These are phyloP conservation scores for Rhodinocichla rosea DNA, from an alignment of 2,113 vertebrate species.

Conservation along the genomic window DNA sequence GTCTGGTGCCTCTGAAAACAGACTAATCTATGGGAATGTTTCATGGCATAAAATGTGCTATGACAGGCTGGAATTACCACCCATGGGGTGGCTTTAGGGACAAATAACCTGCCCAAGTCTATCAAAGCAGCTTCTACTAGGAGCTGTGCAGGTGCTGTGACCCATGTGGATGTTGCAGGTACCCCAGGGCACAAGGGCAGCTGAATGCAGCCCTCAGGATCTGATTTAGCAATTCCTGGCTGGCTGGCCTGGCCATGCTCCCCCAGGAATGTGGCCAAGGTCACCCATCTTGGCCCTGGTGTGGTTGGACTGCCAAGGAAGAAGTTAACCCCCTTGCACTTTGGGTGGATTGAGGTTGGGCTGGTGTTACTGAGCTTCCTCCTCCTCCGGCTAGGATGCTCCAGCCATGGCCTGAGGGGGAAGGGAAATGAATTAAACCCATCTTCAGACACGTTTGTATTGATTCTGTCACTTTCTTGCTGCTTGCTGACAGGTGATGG, in stretches of 20 bases:
- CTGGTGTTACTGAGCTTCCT: neutral
- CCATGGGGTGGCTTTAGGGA: neutral
- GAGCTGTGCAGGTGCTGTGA: neutral
- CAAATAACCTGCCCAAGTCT: neutral
- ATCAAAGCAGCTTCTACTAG: neutral
- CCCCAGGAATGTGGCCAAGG: accelerated
- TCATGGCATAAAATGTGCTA: neutral
- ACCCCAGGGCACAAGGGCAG: neutral
- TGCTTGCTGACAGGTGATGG: slow-evolving; percentile 78
- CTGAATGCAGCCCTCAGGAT: neutral
- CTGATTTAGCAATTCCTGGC: neutral
- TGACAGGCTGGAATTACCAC: neutral
- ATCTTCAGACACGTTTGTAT: slow-evolving; percentile 77
- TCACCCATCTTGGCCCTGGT: neutral
- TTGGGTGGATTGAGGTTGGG: neutral
- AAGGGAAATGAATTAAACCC: slow-evolving; percentile 76
- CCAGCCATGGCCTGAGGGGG: slow-evolving; percentile 11
- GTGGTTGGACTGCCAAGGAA: neutral
- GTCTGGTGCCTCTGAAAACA: neutral
- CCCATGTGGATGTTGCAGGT: accelerated
- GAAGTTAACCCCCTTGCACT: neutral
- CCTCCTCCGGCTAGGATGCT: neutral
- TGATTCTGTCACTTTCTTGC: slow-evolving; percentile 78
- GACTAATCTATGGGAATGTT: neutral
- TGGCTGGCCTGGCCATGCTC: neutral